phyloP scores from a whole-genome alignment of 2,113 vertebrate genomes.

The Odocoileus hemionus region DNA sequence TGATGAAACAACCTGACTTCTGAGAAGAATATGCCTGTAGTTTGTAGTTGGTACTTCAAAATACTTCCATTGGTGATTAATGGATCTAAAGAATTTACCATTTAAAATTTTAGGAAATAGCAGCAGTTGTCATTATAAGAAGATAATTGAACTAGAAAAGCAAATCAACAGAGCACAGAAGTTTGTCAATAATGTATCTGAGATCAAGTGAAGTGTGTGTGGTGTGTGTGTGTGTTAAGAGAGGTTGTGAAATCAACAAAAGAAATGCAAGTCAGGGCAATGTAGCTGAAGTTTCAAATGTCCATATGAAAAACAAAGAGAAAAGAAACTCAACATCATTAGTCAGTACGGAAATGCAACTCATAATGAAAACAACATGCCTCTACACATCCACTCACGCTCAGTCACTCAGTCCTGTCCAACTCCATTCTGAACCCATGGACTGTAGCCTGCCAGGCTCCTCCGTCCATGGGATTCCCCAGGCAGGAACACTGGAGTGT shows the following conservation, averaged over 20 bases:
- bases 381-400: fast-evolving
- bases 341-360: not conserved
- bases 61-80: not conserved
- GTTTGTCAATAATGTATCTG: not conserved
- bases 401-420: not conserved
- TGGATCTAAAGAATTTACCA: not conserved
- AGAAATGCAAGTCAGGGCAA: not conserved
- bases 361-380: not conserved
- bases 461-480: not conserved
- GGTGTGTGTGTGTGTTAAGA: not conserved
- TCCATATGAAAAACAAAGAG: not conserved
- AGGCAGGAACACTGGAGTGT: not conserved
- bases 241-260: not conserved
- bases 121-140: not conserved
- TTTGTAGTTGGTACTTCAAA: not conserved
- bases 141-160: not conserved
- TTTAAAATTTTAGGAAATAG: not conserved
- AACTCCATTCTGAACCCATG: not conserved
- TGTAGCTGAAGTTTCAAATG: not conserved
- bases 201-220: not conserved
- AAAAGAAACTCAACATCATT: not conserved
- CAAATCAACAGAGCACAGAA: not conserved
- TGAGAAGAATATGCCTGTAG: not conserved
- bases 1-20: not conserved
- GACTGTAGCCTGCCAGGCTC: not conserved